Base-by-base conservation (phyloP, 1,140 invertebrate genomes). In the Drosophila parabipectinata region DNA sequence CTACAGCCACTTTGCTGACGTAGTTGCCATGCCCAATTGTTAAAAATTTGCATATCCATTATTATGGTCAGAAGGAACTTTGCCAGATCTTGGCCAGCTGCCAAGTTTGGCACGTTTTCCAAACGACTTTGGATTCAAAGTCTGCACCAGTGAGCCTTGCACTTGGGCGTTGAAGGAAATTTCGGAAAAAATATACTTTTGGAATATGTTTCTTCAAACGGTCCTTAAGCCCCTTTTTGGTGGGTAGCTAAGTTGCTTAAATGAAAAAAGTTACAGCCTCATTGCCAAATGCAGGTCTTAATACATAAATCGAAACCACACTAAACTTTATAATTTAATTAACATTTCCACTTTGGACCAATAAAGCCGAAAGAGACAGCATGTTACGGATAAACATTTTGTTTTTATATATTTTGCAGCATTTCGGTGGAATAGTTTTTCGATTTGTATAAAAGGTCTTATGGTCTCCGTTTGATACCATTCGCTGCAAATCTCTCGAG, bases 11-110 rank as follows among this genome's bases (percentile, higher is more conserved):
- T 15, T 50, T 24, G 63, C 51, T 72, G 69, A 73, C 69, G 71
- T 63, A 47, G 67, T 48, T 72, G 50, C 69, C 57, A 54, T 72
- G 68, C 39, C 68, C 64, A 72, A 45, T 72, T 72, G 55, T 47
- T 48, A 62, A 37, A 53, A 30, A 61, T 62, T 72, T 72, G 39
- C 56, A 72, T 72, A 72, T 68, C 15, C 15, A 39, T 69, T 1
- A 10, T 6, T 56, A 15, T 39, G 30, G 15, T 12, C 8, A 12
- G 7, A 34, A 18, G 18, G 14, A 68, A 69, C 63, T 48, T 24
- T 14, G 15, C 26, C 2, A 26, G 14, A 34, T 28, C n/a, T 15
- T 37, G 18, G 41, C 15, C 14, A 45, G 4, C n/a, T 15, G 14
- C 39, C 39, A 5, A 41, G 15, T 41, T 41, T 41, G 39, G 4